Percentiles rank a stretch among this genome's conserved stretches.
Evolutionary conservation across 2,888 invertebrate genomes (phyloP).

Genomic region (Cheilosia scutellata): DNA sequence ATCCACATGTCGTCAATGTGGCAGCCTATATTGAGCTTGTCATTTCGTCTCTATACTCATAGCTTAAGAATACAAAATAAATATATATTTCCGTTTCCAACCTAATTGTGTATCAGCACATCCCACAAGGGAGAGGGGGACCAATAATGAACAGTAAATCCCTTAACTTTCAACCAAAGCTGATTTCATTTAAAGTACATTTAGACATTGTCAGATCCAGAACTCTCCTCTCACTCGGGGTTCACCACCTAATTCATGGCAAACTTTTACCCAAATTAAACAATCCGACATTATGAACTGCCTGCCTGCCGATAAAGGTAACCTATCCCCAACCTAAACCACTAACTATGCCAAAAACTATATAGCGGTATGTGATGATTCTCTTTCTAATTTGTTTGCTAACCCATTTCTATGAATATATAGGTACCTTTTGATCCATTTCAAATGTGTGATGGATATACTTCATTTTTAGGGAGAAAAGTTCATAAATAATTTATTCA

Average conservation of each 20-base stretch:
- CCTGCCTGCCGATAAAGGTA: constrained; percentile 23
- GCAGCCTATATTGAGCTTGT: too few relatives aligned
- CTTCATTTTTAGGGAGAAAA: constrained; percentile 41
- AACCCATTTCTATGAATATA: constrained; percentile 70
- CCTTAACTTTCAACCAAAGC: neutral
- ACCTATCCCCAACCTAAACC: neutral
- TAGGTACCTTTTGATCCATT: constrained; percentile 10
- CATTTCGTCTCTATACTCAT: too few relatives aligned
- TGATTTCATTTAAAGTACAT: constrained; percentile 52
- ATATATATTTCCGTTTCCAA: too few relatives aligned
- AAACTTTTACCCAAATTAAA: constrained; percentile 59
- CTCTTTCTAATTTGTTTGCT: constrained; percentile 64
- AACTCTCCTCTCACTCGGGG: neutral
- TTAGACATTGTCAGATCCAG: constrained; percentile 34
- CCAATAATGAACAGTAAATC: neutral
- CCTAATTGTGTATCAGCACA: too few relatives aligned
- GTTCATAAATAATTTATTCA: constrained; percentile 71
- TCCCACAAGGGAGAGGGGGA: neutral
- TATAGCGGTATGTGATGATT: neutral
- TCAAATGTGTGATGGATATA: constrained; percentile 22
- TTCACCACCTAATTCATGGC: neutral
- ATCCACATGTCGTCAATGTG: too few relatives aligned
- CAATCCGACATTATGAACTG: constrained; percentile 45
- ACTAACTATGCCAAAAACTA: neutral
- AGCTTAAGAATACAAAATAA: too few relatives aligned